Evolutionary conservation across 2,113 vertebrate species (phyloP).

Genomic region (Diadophis punctatus): DNA sequence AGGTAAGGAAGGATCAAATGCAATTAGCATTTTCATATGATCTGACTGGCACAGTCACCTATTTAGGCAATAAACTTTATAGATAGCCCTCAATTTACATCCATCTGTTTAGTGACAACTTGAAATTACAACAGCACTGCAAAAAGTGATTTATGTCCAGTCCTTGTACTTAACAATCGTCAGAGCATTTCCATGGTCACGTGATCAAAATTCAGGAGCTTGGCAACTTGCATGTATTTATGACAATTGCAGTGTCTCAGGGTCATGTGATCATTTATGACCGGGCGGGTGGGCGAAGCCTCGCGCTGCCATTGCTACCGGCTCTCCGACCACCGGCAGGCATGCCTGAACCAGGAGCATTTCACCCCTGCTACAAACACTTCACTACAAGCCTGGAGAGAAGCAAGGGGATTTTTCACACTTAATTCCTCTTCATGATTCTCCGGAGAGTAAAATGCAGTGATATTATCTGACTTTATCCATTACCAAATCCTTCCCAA

Average conservation of each 20-base stretch:
- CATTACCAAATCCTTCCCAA: background rate
- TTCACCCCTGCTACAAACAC: too few relatives aligned
- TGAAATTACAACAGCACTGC: background rate
- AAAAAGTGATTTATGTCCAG: background rate
- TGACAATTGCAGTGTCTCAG: background rate
- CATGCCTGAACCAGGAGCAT: too few relatives aligned
- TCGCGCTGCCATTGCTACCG: too few relatives aligned
- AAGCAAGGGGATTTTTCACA: background rate
- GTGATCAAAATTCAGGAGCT: background rate
- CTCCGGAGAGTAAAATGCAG: background rate
- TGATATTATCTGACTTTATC: background rate
- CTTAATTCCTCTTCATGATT: background rate
- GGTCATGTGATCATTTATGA: background rate
- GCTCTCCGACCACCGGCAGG: too few relatives aligned
- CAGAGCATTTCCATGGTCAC: background rate
- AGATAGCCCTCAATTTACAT: background rate
- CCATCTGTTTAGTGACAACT: background rate
- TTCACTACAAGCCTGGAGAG: too few relatives aligned
- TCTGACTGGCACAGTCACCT: background rate
- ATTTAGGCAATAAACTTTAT: background rate
- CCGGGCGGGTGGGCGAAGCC: too few relatives aligned
- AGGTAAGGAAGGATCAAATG: background rate
- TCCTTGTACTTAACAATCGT: background rate
- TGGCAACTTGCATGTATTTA: background rate
- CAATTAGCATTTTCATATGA: conserved; percentile 13